Base-by-base conservation (phyloP, 53 echinoderm and acorn worm species). In the Hippasteria phrygiana region DNA sequence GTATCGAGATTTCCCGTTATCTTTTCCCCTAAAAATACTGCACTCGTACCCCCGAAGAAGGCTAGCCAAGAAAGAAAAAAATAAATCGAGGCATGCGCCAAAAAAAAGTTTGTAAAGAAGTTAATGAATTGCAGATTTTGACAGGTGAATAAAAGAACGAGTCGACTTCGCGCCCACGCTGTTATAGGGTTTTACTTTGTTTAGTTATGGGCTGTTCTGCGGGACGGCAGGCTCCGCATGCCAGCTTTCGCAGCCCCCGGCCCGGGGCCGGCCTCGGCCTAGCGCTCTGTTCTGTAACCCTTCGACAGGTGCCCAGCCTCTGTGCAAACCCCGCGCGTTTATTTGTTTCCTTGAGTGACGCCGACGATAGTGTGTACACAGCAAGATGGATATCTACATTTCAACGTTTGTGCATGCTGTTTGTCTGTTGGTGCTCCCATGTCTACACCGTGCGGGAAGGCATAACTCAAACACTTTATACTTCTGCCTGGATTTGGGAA, bases 61-160 rank as follows among this genome's bases (percentile, higher is more conserved):
- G 22, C 17, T 18, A 36, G 1, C 46, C 31, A 62, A 78, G 41
- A 78, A 0, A 59, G 39, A 62, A 13, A 78, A 37, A 78, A 20
- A 20, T 11, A 62, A 27, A 55, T 35, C 28, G 36, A 67, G 34
- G 34, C 64, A 26, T 10, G 26, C 17, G 29, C 20, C 51, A 55
- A 33, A 43, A 46, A 64, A 66, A 70, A 48, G 70, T 85, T 71
- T 85, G 69, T 70, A 64, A 85, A 85, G 69, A 85, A 85, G 85
- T 85, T 85, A 85, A 85, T 85, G 51, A 85, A 71, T 85, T 70
- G 85, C 85, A 85, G 85, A 18, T 50, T 85, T 85, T 85, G 85
- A 85, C 85, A 85, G 85, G 85, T 34, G 85, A 43, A 85, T 85
- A 70, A 85, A 81, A 85, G 71, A 50, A 32, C 85, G 53, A 51